A percentile compares a stretch with the other conserved stretches of the same genome.
These are phyloP conservation scores for Siphamia tubifer DNA, from an alignment of 2,113 vertebrate species.

Conservation along the genomic window DNA sequence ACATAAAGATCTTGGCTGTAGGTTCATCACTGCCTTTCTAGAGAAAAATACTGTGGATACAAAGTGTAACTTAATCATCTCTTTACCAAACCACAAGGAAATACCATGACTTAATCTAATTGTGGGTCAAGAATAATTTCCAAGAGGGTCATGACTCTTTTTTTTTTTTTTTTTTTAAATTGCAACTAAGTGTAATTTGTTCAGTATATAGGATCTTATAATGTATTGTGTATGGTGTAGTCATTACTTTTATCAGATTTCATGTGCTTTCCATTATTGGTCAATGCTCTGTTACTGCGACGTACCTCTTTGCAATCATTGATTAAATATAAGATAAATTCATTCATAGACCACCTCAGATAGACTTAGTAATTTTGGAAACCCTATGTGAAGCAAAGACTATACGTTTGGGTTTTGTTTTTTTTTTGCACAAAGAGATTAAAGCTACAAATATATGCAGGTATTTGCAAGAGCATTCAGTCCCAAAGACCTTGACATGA, in stretches of 20 bases:
- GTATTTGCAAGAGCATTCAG: no score
- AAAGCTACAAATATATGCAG: no score
- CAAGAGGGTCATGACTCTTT: slow-evolving; percentile 5
- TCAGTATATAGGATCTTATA: slow-evolving; percentile 25
- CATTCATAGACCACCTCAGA: background rate
- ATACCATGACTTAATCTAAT: slow-evolving; percentile 33
- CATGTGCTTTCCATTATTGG: slow-evolving; percentile 1
- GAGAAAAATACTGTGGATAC: background rate
- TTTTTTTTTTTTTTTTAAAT: no score
- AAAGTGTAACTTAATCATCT: slow-evolving; percentile 10
- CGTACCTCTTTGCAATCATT: background rate
- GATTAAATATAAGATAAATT: background rate
- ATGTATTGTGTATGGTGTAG: slow-evolving; percentile 3
- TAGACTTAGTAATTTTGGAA: background rate
- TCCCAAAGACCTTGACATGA: no score
- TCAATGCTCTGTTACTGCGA: background rate
- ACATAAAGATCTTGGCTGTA: background rate
- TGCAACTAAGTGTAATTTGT: slow-evolving; percentile 35
- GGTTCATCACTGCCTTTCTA: background rate
- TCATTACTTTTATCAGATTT: slow-evolving; percentile 43
- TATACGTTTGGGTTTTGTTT: no score
- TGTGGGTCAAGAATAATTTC: slow-evolving; percentile 35
- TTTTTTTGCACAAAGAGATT: no score
- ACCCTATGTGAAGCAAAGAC: no score
- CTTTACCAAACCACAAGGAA: slow-evolving; percentile 35